Conservation (phyloP, 2,797 vertebrate genomes). For the Mionectes olivaceus region DNA sequence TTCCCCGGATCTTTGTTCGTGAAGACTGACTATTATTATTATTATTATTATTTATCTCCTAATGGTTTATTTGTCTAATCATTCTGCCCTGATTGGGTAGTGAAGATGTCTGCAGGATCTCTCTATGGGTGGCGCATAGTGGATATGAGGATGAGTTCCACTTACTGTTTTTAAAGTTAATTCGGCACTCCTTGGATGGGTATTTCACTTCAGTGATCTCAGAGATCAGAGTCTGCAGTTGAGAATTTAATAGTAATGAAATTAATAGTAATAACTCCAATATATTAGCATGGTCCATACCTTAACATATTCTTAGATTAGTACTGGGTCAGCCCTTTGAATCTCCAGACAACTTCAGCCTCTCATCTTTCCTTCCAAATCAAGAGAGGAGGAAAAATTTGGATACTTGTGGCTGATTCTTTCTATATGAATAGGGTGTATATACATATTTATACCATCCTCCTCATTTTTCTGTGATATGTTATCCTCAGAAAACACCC, state of each 20-base stretch:
- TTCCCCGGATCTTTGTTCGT: too few species aligned
- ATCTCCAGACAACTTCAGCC: background rate
- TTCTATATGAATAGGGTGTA: background rate
- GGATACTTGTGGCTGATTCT: background rate
- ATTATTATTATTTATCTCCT: background rate
- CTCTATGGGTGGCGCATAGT: background rate
- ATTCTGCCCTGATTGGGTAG: background rate
- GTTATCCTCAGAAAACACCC: conserved; percentile 23
- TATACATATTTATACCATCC: conserved; percentile 38
- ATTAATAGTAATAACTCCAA: background rate
- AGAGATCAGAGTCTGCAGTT: background rate
- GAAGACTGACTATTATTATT: too few species aligned
- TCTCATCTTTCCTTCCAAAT: background rate
- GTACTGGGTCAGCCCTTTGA: background rate
- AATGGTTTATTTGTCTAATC: background rate
- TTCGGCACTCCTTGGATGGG: background rate
- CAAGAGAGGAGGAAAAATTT: background rate
- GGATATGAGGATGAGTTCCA: background rate
- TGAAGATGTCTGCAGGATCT: background rate
- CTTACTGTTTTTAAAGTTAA: background rate
- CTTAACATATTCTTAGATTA: background rate
- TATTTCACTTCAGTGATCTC: conserved; percentile 37
- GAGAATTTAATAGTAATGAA: background rate
- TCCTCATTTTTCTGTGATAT: conserved; percentile 20
- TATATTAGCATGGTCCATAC: background rate